Evolutionary conservation across 1,140 invertebrate species (phyloP), one percentile per base, ranked within the genome.

Genomic region (Lucilia sericata): DNA sequence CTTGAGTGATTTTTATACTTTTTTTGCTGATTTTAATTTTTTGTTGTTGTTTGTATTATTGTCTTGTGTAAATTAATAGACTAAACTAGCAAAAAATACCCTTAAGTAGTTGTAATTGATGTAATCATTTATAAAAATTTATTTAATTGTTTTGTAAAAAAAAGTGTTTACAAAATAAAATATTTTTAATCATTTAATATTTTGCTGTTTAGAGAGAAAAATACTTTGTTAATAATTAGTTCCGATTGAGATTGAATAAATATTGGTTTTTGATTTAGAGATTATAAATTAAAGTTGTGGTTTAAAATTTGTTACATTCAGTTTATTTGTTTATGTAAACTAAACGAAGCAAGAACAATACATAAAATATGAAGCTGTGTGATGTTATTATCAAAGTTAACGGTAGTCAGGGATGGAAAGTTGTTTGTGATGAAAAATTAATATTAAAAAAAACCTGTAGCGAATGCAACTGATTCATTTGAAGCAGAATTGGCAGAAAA

Each of bases 1-100:
- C n/a, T 25, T 21, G 21, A 70, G n/a, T 70, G 65, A 70, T 70
- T 70, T 60, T 17, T 42, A 42, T 42, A 42, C 42, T 42, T 42
- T 42, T 42, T 55, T 55, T 55, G 51, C 51, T 55, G 12, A 55
- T 55, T 55, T 51, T 12, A n/a, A n/a, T n/a, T n/a, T n/a, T 42
- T 42, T 42, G 10, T 42, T 8, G 5, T 42, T 42, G 42, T 42
- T 42, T 7, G 3, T 60, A n/a, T 60, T 60, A 7, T 60, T 60
- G 55, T 60, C n/a, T 70, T 70, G 65, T 70, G 65, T 25, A 70
- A 70, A 70, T 70, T 70, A 70, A 21, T 21, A 21, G n/a, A n/a
- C 14, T 7, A 60, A 60, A 60, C 14, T n/a, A 60, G 14, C 55
- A 60, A 25, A 21, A 21, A 4, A 19, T 0, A 21, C 19, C n/a